A percentile compares a stretch with the other conserved stretches of the same genome.
These are phyloP conservation scores for Aricia artaxerxes DNA, from an alignment of 2,888 invertebrate species.

Conservation along the genomic window DNA sequence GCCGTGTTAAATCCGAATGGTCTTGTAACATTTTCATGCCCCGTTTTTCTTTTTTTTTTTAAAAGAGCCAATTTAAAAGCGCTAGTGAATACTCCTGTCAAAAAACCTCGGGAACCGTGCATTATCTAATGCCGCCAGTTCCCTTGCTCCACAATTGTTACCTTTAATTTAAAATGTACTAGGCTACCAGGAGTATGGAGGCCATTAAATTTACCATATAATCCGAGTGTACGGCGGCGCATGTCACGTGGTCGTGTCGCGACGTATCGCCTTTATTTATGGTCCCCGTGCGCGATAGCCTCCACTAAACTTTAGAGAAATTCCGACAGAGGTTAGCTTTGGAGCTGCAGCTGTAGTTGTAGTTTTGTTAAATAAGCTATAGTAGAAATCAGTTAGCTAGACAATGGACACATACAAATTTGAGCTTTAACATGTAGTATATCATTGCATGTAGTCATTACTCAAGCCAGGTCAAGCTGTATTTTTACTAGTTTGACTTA, in stretches of 20 bases:
- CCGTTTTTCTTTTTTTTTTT: neutral
- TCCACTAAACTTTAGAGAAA: constrained; percentile 36
- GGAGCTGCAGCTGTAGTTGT: neutral
- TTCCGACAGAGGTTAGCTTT: neutral
- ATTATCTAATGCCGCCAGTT: neutral
- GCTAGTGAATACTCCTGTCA: neutral
- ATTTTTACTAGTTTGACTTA: no score
- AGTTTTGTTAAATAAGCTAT: neutral
- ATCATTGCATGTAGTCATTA: no score
- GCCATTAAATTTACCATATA: constrained; percentile 25
- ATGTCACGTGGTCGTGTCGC: constrained; percentile 71
- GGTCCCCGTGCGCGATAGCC: constrained; percentile 66
- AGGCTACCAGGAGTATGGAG: neutral
- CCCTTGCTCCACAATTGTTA: neutral
- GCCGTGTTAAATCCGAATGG: neutral
- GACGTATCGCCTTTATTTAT: constrained; percentile 77
- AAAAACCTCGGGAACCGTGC: no score
- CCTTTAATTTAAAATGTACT: neutral
- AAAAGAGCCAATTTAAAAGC: neutral
- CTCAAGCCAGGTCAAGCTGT: no score
- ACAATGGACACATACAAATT: no score
- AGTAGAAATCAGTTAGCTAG: neutral
- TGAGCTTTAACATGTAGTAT: no score
- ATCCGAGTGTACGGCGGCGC: constrained; percentile 55
- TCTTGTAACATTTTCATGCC: neutral